Evolutionary conservation across 2,888 invertebrate species (phyloP), one percentile per base, ranked within the genome.

Genomic region (Drosophila greeni): DNA sequence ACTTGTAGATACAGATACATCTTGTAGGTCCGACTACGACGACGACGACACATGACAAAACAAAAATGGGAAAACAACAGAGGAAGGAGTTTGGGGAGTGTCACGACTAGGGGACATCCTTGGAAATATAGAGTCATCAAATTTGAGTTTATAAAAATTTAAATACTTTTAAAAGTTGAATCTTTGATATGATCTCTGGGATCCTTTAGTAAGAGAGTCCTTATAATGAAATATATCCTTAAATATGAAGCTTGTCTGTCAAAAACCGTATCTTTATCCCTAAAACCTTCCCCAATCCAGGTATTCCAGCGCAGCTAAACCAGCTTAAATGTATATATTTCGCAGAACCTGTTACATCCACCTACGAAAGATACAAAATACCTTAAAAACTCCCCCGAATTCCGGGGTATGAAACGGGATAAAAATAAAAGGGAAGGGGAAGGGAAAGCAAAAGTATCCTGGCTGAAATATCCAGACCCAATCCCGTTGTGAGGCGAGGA

Each of bases 11-110:
- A 66, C 55, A 58, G 39, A 65, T 61, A 65, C 61, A 61, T 61
- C 61, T 61, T 43, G 40, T 48, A 52, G 60, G 52, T 60, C 77
- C 68, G 14, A 20, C 43, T 12, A 18, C 29, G 68, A 75, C 75
- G 80, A 29, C 43, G 45, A 31, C 45, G 68, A 75, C 75, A 76
- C 75, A 76, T 80, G 81, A 59, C 73, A 68, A 65, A 57, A 39
- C 57, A 64, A 65, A 54, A 65, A 45, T 47, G 29, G 45, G 9
- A 45, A 36, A 64, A 47, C 45, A 62, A 49, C 20, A 40, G 18
- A 14, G 18, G 3, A 47, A 20, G 14, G 45, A 47, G 18, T 31
- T 47, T 20, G 1, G 3, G 8, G 18, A 29, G 12, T 1, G 29
- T 0, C 14, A 47, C 45, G 45, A 47, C 18, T 9, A 3, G 1